Conservation (phyloP, 2,888 invertebrate species). For the Xylophagus ater region DNA sequence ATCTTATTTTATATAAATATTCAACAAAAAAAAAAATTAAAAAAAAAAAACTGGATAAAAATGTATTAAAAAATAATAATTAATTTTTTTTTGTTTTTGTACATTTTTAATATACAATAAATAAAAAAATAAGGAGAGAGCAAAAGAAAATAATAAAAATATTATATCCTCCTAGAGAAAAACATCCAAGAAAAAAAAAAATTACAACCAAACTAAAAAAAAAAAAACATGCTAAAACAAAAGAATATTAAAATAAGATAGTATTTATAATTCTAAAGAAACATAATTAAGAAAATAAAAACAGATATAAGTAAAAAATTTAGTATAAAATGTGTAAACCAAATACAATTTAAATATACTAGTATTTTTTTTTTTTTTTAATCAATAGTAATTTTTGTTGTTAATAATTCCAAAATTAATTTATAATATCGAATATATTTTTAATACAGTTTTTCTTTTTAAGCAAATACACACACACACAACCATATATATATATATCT, state of each 20-base stretch:
- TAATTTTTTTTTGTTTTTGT: too few species aligned
- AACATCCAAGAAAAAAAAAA: not conserved
- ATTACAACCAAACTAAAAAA: constrained; percentile 3
- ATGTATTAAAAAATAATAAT: constrained; percentile 1
- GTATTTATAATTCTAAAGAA: too few species aligned
- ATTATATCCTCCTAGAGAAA: constrained; percentile 1
- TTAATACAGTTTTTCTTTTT: too few species aligned
- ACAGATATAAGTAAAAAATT: not conserved
- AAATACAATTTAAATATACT: too few species aligned
- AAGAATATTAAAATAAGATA: not conserved
- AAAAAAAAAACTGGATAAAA: constrained; percentile 8
- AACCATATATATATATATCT: too few species aligned
- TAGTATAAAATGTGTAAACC: too few species aligned
- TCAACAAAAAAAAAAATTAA: constrained; percentile 11
- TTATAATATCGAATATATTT: too few species aligned
- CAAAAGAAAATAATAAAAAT: constrained; percentile 8
- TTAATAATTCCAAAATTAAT: too few species aligned
- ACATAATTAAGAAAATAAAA: too few species aligned
- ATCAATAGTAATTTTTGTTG: too few species aligned
- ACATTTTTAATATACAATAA: not conserved
- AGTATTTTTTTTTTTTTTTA: too few species aligned
- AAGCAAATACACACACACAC: too few species aligned
- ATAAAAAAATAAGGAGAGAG: constrained; percentile 5
- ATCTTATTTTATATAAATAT: constrained; percentile 16
- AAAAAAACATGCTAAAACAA: not conserved